Evolutionary conservation across 2,113 vertebrate genomes (phyloP), one percentile per base, ranked within the genome.

Genomic region (Trichomycterus rosablanca): DNA sequence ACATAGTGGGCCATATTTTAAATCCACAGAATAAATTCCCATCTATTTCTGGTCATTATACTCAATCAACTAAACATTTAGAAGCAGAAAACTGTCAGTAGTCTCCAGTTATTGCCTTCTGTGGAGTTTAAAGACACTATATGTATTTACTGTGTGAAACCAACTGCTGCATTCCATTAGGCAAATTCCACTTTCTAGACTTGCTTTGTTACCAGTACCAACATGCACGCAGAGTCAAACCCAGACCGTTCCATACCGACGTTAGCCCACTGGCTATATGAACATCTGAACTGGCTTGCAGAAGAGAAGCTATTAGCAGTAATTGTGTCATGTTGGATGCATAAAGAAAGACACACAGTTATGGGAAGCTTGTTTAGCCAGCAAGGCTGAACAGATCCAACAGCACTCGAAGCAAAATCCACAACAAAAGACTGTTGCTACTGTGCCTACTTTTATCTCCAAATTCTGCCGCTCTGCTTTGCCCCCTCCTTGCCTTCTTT

Each of bases 151-250:
- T 56, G 74, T 73, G 56, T 76, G 61, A 75, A 67, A 66, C 15
- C 32, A 49, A 37, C 14, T 57, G 45, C 15, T 61, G 72, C 68
- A 73, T 83, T 76, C 66, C 72, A 66, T 42, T 40, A 26, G 22
- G 22, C 58, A 42, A 18, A 61, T 5, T 37, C 11, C 52, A 18
- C 9, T 45, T 68, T 5, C n/a, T n/a, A 34, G 26, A 37, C 22
- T n/a, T 40, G 24, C 43, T 44, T 44, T 15, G 28, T 40, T 46
- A 22, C 35, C 59, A 63, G 61, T 71, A 57, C 59, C n/a, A n/a
- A n/a, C n/a, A n/a, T n/a, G n/a, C n/a, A n/a, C n/a, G n/a, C n/a
- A n/a, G n/a, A n/a, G n/a, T n/a, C n/a, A 2, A 42, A 18, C 20
- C 22, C 22, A 34, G 10, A 49, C 28, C 10, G 23, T 16, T 46